Percentiles rank a stretch among this genome's conserved stretches.
These are phyloP conservation scores for Psettodes erumei DNA, from an alignment of 2,113 vertebrate genomes.

Conservation along the genomic window DNA sequence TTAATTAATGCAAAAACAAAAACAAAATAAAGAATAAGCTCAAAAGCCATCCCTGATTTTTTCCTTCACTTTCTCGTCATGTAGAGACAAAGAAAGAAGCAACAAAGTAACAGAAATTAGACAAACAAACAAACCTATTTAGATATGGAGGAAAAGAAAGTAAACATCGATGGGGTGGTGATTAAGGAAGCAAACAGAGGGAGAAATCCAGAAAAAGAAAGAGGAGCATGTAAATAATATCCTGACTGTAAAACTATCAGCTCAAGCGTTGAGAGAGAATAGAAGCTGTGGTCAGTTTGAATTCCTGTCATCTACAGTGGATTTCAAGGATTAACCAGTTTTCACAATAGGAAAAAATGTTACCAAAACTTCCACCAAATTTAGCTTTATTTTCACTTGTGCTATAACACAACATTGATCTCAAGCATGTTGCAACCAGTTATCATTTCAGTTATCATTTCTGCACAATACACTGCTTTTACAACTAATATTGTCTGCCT, in stretches of 20 bases:
- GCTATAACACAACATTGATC: background rate
- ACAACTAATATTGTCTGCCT: background rate
- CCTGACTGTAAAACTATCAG: background rate
- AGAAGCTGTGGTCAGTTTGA: slow-evolving; percentile 5
- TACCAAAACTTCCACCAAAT: slow-evolving; percentile 11
- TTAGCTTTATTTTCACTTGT: background rate
- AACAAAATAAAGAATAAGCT: background rate
- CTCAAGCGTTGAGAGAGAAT: background rate
- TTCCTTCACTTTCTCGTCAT: background rate
- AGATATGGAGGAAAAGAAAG: background rate
- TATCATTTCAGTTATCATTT: background rate
- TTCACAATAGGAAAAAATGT: background rate
- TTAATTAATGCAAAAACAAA: background rate
- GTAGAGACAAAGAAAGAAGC: background rate
- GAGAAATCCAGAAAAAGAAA: background rate
- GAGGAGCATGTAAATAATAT: background rate
- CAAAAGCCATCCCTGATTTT: too few relatives aligned
- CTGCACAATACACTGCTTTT: background rate
- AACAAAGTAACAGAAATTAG: background rate
- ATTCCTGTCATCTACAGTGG: background rate
- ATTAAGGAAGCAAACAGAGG: background rate
- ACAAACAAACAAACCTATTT: background rate
- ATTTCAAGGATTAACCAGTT: background rate
- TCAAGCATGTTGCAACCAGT: background rate
- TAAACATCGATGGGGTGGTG: background rate